These are phyloP conservation scores for Onychomys torridus DNA, from an alignment of 2,797 vertebrate species.

Conservation along the genomic window DNA sequence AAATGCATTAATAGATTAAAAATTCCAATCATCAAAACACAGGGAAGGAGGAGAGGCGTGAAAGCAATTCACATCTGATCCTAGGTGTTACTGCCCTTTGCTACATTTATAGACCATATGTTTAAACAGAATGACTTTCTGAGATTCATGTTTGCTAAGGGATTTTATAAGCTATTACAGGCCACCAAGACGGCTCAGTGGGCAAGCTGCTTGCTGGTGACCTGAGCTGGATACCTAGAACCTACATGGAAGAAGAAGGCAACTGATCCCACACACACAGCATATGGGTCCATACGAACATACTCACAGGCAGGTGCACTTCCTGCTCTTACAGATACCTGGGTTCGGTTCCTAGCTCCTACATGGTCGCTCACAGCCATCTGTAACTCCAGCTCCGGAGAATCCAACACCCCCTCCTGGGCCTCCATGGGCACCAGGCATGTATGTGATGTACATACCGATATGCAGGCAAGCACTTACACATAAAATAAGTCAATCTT, in stretches of 20 bases:
- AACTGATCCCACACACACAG: not conserved
- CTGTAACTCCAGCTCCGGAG: not conserved
- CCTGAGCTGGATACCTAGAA: not conserved
- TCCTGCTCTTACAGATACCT: not conserved
- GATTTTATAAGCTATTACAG: not conserved
- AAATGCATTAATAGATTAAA: slow-evolving; percentile 22
- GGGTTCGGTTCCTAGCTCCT: not conserved
- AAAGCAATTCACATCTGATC: slow-evolving; percentile 12
- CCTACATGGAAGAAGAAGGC: not conserved
- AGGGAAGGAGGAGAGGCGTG: not conserved
- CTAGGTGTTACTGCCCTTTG: not conserved
- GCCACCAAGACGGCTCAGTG: not conserved
- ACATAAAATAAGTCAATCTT: not conserved
- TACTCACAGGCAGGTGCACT: not conserved
- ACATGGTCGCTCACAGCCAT: not conserved
- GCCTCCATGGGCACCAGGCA: not conserved
- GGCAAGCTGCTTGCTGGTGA: not conserved
- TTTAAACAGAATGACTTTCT: not conserved
- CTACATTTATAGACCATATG: not conserved
- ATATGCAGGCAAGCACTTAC: not conserved
- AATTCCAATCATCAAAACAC: slow-evolving; percentile 10
- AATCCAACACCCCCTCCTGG: not conserved
- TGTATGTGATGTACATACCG: not conserved
- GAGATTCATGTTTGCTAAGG: slow-evolving; percentile 8
- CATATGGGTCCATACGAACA: not conserved